Base-by-base conservation (phyloP, 2,113 vertebrate species). In the Caloenas nicobarica region DNA sequence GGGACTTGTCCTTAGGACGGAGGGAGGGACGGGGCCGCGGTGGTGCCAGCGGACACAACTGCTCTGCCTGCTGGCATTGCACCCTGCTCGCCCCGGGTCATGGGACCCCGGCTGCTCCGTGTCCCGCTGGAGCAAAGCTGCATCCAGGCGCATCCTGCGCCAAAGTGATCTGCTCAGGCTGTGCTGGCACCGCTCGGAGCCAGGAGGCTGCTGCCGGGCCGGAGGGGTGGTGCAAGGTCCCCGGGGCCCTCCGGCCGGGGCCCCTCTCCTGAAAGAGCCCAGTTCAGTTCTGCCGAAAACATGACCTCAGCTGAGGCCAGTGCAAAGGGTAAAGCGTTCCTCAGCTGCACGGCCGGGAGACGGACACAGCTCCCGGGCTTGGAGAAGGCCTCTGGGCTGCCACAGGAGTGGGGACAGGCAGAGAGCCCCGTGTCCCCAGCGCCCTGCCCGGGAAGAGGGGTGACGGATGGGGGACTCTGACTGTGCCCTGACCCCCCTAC, bases 301-400 rank as follows among this genome's bases (percentile, higher is more conserved):
- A 94, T 95, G 93, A 95, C 94, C 91, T 97, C 95, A 93, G 87
- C 87, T 91, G 96, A 90, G 95, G 96, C 95, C 95, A 89, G 94
- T 81, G 85, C 87, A 53, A 54, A 90, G 96, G 94, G 96, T 88
- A 58, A 95, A 81, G 60, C 2, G 76, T 48, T 94, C 78, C 94
- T 95, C 94, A 94, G 91, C 94, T 92, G 93, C 28, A 0, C 0
- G 1, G 69, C n/a, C 3, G 0, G 0, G 38, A 38, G 61, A 74
- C 0, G 26, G 88, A 86, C 62, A 11, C 48, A 29, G 60, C 31
- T 3, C 76, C 10, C 0, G 5, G 69, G 77, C 70, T 54, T 81
- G 73, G 62, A 86, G 61, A 73, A 74, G 31, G 42, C 40, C 69
- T 46, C 40, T 34, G 77, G 58, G 54, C 48, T 5, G 58, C 26